Conservation (phyloP, 2,113 vertebrate species). For the Camelus bactrianus region DNA sequence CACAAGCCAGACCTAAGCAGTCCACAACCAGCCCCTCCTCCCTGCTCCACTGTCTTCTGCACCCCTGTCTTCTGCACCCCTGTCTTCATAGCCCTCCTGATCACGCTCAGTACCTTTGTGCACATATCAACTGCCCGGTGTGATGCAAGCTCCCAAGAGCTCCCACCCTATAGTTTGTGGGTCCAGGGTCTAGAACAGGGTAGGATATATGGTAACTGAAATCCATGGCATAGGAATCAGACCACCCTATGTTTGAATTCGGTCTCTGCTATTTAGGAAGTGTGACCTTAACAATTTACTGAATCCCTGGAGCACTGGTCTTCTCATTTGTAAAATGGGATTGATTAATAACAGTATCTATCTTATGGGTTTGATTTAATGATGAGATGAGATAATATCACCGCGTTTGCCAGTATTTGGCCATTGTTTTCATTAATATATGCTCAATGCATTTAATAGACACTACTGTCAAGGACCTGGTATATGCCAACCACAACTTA, state of each 20-base stretch:
- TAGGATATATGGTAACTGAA: not conserved
- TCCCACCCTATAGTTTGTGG: not conserved
- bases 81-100: not conserved
- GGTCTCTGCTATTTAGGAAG: not conserved
- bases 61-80: too few species aligned
- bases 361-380: not conserved
- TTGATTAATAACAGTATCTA: not conserved
- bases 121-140: not conserved
- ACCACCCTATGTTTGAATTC: not conserved
- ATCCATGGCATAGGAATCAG: not conserved
- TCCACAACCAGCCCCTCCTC: fast-evolving
- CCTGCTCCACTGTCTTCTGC: not conserved
- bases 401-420: not conserved
- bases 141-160: not conserved
- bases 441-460: not conserved
- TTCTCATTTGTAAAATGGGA: not conserved
- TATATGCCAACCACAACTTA: not conserved
- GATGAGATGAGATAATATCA: not conserved
- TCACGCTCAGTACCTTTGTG: not conserved
- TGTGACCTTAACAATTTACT: not conserved
- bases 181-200: not conserved
- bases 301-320: not conserved
- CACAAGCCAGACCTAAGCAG: not conserved
- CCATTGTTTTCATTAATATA: constrained; percentile 18
- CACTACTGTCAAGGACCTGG: not conserved